Conservation (phyloP, 2,113 vertebrate species). For the Lethenteron camtschaticum region DNA sequence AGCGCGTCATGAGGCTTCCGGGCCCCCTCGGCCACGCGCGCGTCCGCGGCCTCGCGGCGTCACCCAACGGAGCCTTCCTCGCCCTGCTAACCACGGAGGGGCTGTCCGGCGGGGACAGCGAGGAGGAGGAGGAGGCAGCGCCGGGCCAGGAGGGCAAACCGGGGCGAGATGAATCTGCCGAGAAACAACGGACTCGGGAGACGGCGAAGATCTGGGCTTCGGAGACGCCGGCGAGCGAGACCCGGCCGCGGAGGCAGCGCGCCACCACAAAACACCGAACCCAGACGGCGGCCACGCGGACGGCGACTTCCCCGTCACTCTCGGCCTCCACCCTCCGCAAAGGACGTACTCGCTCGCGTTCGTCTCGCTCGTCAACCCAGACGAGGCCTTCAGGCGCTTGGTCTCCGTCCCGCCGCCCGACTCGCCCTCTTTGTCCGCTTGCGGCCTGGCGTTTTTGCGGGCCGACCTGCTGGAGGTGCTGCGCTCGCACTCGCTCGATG, state of each 20-base stretch:
- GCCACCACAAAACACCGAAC: no score
- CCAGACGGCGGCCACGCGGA: no score
- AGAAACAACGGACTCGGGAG: no score
- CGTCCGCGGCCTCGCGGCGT: constrained; percentile 48
- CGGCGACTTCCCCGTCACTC: no score
- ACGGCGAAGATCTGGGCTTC: no score
- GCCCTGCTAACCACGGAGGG: constrained; percentile 48
- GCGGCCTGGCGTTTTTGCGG: constrained; percentile 52
- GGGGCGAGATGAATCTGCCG: no score
- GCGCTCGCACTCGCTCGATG: constrained; percentile 57
- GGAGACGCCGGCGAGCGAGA: no score
- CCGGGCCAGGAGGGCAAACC: no score
- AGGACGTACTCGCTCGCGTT: constrained; percentile 62
- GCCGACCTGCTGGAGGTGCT: constrained; percentile 62
- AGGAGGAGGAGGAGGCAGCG: no score
- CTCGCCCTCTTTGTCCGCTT: constrained; percentile 41
- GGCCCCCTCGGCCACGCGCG: constrained; percentile 40
- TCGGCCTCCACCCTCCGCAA: constrained; percentile 29
- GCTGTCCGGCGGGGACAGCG: constrained; percentile 21
- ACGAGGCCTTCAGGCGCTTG: constrained; percentile 19
- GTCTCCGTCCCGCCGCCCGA: constrained; percentile 17
- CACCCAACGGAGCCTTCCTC: constrained; percentile 53
- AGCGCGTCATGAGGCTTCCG: constrained; percentile 36
- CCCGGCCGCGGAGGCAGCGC: no score
- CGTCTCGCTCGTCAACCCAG: constrained; percentile 51